Evolutionary conservation across 37 sponge, comb jelly and placozoan species (phyloP), one percentile per base, ranked within the genome.

Genomic region (Geodia barretti): DNA sequence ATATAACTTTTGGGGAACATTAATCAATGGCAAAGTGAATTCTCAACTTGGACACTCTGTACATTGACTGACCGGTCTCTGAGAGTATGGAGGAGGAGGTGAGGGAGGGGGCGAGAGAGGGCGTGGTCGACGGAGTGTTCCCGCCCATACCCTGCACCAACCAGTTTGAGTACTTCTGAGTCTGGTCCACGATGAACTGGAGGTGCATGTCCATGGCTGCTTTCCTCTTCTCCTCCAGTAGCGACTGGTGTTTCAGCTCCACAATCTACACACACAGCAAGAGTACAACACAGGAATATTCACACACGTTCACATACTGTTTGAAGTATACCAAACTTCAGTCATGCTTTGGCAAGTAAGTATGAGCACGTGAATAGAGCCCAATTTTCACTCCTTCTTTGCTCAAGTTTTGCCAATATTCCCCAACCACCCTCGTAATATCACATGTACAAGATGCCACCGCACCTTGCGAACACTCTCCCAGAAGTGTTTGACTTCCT

Each of bases 91-190:
- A 47, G 14, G 54, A 47, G 14, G 54, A 14, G 7, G 54, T 47
- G 54, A 47, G 54, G 54, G 54, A 47, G 54, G 54, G 54, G 54
- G 54, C 54, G 54, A 47, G 54, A 47, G 54, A 47, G 29, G 79
- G 67, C 1, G 68, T 40, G 38, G 40, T 35, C 19, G 59, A 39
- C 35, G 41, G 11, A 21, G 61, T 68, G 14, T 9, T 29, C 37
- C 23, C 39, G 33, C 24, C 38, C 4, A 93, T 72, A 11, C 92
- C 98, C 68, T 97, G 84, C 34, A 86, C 93, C 43, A 97, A 83
- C 98, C 98, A 97, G 42, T 88, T 84, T 17, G 98, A 97, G 60
- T 95, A 97, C 87, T 95, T 92, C 59, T 92, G 87, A n/a, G 98
- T 97, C 72, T 97, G 95, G 79, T 89, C 93, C 30, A 97, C 94